Base-by-base conservation (phyloP, 2,113 vertebrate genomes). In the Oreochromis aureus region DNA sequence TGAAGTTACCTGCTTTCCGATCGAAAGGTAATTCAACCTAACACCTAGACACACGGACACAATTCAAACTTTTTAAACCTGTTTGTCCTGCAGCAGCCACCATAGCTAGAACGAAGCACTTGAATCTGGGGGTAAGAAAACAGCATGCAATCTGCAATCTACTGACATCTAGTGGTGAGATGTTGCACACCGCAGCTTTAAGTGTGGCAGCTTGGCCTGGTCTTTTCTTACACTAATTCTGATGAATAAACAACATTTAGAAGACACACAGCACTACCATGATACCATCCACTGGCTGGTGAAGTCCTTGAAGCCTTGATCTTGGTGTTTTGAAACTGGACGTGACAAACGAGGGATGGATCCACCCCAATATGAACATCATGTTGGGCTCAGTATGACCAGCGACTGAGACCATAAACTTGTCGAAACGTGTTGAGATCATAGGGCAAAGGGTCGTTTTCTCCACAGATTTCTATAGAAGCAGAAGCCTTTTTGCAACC, bases 131-230 rank as follows among this genome's bases (percentile, higher is more conserved):
- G 22, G 69, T 46, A 73, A 73, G 69, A 46, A 46, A 46, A 73
- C 39, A 48, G 69, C 15, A 11, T 11, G 41, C 69, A 3, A 46
- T 73, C 69, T 18, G 69, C 41, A 30, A 76, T 76, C 15, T 48
- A 76, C 69, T 48, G 41, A 48, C 41, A 76, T 48, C 69, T 48
- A 76, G 24, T 27, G 41, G 69, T 76, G 69, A 76, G 24, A 76
- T 76, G 41, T 7, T 76, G 9, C 69, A 48, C 41, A 11, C 0
- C 1, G 6, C 9, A 76, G 41, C 69, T 76, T 76, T 32, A 51
- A 32, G 24, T 48, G 44, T 34, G 27, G 46, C 44, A 32, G 16
- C 73, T 32, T n/a, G 4, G 5, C 27, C 16, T 12, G 4, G 27
- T 78, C n/a, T 24, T 12, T 56, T 54, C 39, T 39, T 19, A 39